A percentile compares a stretch with the other conserved stretches of the same genome.
Evolutionary conservation across 2,888 invertebrate species (phyloP).

Genomic region (Drosophila fungiperda): DNA sequence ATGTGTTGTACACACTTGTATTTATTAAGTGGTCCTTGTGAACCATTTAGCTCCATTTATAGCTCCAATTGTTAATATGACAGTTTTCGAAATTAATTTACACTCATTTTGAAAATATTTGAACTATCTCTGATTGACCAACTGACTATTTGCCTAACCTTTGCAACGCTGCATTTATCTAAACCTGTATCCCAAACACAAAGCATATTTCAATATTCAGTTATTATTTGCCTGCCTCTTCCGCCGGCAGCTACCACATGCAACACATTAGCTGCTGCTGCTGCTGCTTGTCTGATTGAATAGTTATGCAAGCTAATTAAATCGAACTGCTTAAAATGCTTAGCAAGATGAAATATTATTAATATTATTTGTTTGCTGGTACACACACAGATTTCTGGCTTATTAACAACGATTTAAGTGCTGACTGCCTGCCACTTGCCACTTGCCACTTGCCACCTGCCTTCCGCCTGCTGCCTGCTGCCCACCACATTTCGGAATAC

Average conservation of each 20-base stretch:
- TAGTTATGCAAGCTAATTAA: slow-evolving; percentile 62
- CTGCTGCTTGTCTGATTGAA: slow-evolving; percentile 49
- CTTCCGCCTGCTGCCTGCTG: neutral
- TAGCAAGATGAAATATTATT: slow-evolving; percentile 44
- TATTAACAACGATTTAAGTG: slow-evolving; percentile 17
- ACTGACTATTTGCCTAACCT: slow-evolving; percentile 10
- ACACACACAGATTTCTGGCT: slow-evolving; percentile 2
- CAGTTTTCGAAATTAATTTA: neutral
- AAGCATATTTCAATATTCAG: slow-evolving; percentile 31
- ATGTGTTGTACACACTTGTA: slow-evolving; percentile 26
- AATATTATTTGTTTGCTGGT: neutral
- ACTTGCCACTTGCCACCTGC: neutral
- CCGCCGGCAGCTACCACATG: neutral
- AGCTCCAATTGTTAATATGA: neutral
- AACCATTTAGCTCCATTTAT: neutral
- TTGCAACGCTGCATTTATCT: slow-evolving; percentile 25
- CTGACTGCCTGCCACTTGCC: neutral
- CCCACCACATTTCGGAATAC: slow-evolving; percentile 12
- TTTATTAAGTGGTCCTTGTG: slow-evolving; percentile 48
- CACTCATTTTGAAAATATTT: slow-evolving; percentile 24
- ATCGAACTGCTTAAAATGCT: slow-evolving; percentile 51
- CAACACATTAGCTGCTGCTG: neutral
- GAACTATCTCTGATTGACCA: slow-evolving; percentile 13
- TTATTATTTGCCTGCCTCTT: neutral
- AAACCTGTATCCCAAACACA: slow-evolving; percentile 5